Evolutionary conservation across 2,113 vertebrate species (phyloP).

Genomic region (Aepyceros melampus): DNA sequence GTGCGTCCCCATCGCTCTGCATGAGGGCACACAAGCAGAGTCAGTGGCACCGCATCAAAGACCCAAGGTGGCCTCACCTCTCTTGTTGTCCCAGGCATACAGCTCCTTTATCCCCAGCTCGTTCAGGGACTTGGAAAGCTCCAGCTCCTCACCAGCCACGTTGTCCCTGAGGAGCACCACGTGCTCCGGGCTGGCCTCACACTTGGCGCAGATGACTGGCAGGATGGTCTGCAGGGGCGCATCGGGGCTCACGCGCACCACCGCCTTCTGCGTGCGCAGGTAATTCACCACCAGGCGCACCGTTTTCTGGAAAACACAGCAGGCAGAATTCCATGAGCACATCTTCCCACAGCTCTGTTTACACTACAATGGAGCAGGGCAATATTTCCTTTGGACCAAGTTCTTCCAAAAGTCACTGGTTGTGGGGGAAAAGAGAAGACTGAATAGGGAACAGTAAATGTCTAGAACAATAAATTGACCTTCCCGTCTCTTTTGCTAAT

Average conservation of each 20-base stretch:
- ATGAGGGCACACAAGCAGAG: neutral
- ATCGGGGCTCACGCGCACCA: constrained; percentile 92
- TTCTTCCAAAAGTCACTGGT: neutral
- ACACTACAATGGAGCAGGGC: rapidly evolving
- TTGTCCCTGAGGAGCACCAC: constrained; percentile 89
- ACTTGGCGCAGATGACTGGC: constrained; percentile 94
- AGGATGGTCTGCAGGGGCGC: constrained; percentile 88
- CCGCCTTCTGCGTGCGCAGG: constrained; percentile 92
- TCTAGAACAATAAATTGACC: rapidly evolving
- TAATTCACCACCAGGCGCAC: constrained; percentile 96
- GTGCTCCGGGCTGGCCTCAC: constrained; percentile 89
- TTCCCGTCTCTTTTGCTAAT: too few relatives aligned
- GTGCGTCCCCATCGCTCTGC: rapidly evolving
- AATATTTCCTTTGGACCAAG: neutral
- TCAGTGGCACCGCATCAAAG: rapidly evolving
- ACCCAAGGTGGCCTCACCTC: constrained; percentile 81
- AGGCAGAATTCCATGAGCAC: neutral
- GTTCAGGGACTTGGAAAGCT: constrained; percentile 88
- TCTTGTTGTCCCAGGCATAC: constrained; percentile 90
- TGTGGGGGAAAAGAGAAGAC: rapidly evolving
- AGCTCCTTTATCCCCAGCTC: constrained; percentile 93
- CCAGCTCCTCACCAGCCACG: constrained; percentile 87
- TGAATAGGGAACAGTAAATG: neutral
- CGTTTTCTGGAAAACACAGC: constrained; percentile 85
- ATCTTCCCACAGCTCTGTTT: rapidly evolving